phyloP scores from a whole-genome alignment of 2,113 vertebrate genomes.

The Chloropsis hardwickii region DNA sequence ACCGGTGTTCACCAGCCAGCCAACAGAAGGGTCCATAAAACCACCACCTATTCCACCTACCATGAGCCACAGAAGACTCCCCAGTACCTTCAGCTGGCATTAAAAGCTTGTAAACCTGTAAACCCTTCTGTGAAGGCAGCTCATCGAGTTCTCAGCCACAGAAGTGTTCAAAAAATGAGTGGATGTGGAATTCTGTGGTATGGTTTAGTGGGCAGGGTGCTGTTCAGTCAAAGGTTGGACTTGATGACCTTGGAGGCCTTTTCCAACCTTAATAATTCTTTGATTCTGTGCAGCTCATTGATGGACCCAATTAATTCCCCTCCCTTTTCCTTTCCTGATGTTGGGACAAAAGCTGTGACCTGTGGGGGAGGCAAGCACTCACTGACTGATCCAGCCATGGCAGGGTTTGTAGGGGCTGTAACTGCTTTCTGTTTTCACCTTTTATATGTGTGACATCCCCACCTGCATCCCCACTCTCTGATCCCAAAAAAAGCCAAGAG shows the following conservation, averaged over 20 bases:
- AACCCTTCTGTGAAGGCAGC: neutral
- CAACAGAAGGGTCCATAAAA: rapidly evolving
- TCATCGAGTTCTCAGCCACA: neutral
- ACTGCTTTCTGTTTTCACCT: neutral
- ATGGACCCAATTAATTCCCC: neutral
- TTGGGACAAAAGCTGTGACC: neutral
- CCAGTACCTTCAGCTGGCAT: neutral
- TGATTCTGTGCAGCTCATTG: neutral
- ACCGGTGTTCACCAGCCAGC: neutral
- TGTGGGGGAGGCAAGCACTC: rapidly evolving
- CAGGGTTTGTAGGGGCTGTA: neutral
- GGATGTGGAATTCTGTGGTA: rapidly evolving
- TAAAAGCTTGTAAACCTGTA: neutral
- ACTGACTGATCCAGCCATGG: neutral
- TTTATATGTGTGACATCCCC: neutral
- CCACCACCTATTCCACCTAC: neutral
- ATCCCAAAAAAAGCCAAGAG: neutral
- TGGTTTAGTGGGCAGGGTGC: neutral
- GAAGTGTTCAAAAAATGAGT: rapidly evolving
- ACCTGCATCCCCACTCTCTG: neutral
- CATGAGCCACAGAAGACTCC: neutral
- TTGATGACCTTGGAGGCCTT: neutral
- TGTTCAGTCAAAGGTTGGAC: neutral
- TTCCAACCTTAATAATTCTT: neutral
- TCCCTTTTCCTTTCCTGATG: neutral